Evolutionary conservation across 1,140 invertebrate species (phyloP), one percentile per base, ranked within the genome.

Genomic region (Tachypleus tridentatus): DNA sequence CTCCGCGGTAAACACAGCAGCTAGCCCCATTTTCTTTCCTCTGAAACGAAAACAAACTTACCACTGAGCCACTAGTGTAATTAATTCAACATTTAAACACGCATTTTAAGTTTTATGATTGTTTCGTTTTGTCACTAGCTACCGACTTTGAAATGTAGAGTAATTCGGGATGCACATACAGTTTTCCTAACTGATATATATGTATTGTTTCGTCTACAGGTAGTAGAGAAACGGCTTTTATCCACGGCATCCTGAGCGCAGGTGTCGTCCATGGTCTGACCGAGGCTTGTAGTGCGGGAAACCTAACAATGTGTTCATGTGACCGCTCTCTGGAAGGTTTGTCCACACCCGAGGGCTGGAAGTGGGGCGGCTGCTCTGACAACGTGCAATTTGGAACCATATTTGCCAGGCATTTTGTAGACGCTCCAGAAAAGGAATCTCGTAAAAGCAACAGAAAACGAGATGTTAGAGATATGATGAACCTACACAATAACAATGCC

Each of bases 301-400:
- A 84, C 73, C 73, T 86, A 52, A 85, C 83, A 4, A 84, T 85
- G 68, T 86, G 85, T 71, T 80, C 80, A 59, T 86, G 85, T 74
- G 83, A 85, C 72, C 77, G 79, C 70, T 74, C 72, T 63, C 69
- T 61, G 51, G 77, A 80, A 64, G 81, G 80, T 4, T 73, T 77
- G 71, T 76, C 67, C 53, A 80, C 79, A 4, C 76, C 79, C 3
- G 82, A 83, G 69, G 82, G 81, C n/a, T 85, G 82, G 83, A 84
- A 83, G 72, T 85, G 83, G 84, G 84, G 82, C 5, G 84, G 83
- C 4, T 85, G 84, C 74, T 83, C 82, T 78, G 85, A 86, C 77
- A 85, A 86, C 73, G 75, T 86, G 29, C 74, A 81, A 51, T 84
- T 83, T 72, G 83, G 83, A 4, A 73, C 83, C 4, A 76, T 79